A percentile compares a stretch with the other conserved stretches of the same genome.
Evolutionary conservation across 2,888 invertebrate species (phyloP).

Genomic region (Hartigia nigra): DNA sequence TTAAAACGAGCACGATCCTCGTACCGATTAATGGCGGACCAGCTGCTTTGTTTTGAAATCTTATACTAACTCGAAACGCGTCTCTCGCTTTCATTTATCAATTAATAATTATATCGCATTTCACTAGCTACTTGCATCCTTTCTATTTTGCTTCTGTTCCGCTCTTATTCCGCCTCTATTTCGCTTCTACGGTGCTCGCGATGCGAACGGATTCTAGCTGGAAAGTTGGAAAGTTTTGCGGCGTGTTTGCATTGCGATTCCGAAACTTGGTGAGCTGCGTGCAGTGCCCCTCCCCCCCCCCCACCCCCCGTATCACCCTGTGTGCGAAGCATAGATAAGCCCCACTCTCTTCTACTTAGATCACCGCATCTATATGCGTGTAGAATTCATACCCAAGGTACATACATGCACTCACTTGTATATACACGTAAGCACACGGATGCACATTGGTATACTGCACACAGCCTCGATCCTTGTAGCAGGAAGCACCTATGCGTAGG

Average conservation of each 20-base stretch:
- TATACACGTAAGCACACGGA: background rate
- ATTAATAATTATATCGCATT: background rate
- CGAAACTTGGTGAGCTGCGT: background rate
- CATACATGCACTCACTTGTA: background rate
- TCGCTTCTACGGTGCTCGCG: no score
- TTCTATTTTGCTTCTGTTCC: no score
- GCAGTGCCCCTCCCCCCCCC: no score
- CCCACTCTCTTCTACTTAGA: background rate
- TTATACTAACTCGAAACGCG: background rate
- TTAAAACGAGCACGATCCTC: no score
- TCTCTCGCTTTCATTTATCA: background rate
- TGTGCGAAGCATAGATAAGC: background rate
- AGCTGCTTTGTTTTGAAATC: no score
- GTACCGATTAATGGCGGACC: no score
- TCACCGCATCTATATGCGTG: background rate
- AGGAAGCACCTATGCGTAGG: no score
- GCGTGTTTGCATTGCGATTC: background rate
- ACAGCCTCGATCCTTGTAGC: no score
- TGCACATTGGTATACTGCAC: background rate
- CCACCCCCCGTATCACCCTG: no score
- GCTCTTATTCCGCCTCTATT: no score
- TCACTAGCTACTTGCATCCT: no score
- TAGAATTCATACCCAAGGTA: background rate
- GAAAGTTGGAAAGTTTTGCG: background rate
- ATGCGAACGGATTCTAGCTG: no score